These are phyloP conservation scores for Timandra comae DNA, from an alignment of 2,888 invertebrate species.

Conservation along the genomic window DNA sequence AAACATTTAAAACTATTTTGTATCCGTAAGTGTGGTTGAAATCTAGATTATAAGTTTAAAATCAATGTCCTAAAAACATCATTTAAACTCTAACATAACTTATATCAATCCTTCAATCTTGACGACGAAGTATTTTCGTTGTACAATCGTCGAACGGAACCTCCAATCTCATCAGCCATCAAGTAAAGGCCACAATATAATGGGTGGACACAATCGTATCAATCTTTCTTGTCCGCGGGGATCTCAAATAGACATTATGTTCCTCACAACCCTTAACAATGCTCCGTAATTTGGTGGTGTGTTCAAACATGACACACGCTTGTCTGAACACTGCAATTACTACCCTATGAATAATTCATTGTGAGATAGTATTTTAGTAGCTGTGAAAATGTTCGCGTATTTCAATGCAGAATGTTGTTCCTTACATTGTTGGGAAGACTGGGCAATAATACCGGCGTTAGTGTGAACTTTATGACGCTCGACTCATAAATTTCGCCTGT, in stretches of 20 bases:
- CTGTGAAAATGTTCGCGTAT: constrained; percentile 14
- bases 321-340: constrained; percentile 28
- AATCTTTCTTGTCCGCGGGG: constrained; percentile 18
- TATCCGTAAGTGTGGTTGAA: too few relatives aligned
- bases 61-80: too few relatives aligned
- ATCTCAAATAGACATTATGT: constrained; percentile 21
- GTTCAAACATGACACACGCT: constrained; percentile 28
- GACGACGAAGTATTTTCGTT: constrained; percentile 10
- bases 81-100: too few relatives aligned
- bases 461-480: constrained; percentile 10
- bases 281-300: constrained; percentile 31
- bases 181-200: constrained; percentile 7
- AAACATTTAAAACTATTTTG: too few relatives aligned
- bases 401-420: constrained; percentile 10
- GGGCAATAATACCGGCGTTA: constrained; percentile 5
- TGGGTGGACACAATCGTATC: constrained; percentile 21
- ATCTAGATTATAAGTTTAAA: too few relatives aligned
- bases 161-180: constrained; percentile 9
- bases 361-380: constrained; percentile 13
- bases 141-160: constrained; percentile 8
- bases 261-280: constrained; percentile 22
- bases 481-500: constrained; percentile 10
- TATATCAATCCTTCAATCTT: constrained; percentile 6
- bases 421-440: constrained; percentile 4
- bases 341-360: constrained; percentile 28